These are phyloP conservation scores for Alligator sinensis DNA, from an alignment of 2,113 vertebrate species.

Conservation along the genomic window DNA sequence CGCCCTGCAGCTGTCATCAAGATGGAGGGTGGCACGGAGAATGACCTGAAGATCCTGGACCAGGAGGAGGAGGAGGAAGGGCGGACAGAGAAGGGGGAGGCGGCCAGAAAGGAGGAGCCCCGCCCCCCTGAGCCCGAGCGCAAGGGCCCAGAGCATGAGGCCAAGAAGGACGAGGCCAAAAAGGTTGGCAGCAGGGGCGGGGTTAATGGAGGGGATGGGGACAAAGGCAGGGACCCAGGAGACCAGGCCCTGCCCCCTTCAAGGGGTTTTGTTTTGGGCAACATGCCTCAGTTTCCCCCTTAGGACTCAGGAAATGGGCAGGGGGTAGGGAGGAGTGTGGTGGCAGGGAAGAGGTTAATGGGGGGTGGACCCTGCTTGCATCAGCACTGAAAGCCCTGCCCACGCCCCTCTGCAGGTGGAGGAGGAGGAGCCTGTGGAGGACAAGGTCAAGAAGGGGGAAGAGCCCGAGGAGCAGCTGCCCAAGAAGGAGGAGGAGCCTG, in stretches of 20 bases:
- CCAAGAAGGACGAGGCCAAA: conserved; percentile 74
- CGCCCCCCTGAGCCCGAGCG: conserved; percentile 56
- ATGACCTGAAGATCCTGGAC: conserved; percentile 91
- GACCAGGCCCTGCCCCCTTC: too few species aligned
- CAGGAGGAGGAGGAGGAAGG: conserved; percentile 86
- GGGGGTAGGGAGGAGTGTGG: neutral
- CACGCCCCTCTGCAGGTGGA: conserved; percentile 60
- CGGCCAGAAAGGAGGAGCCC: conserved; percentile 72
- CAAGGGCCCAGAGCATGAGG: conserved; percentile 66
- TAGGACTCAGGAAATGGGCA: neutral
- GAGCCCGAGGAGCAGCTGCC: conserved; percentile 76
- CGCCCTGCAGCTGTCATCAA: conserved; percentile 88
- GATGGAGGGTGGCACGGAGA: conserved; percentile 93
- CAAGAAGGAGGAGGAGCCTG: conserved; percentile 78
- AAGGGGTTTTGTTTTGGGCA: too few species aligned
- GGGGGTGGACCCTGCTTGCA: neutral
- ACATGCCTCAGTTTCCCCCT: neutral
- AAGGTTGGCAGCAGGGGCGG: conserved; percentile 52
- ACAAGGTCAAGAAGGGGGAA: conserved; percentile 68
- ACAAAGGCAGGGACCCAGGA: too few species aligned
- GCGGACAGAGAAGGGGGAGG: conserved; percentile 69
- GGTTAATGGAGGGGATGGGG: too few species aligned
- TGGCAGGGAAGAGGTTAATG: neutral
- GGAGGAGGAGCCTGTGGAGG: conserved; percentile 68
- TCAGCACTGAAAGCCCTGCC: neutral